These are phyloP conservation scores for Callorhinus ursinus DNA, from an alignment of 2,113 vertebrate genomes.

Conservation along the genomic window DNA sequence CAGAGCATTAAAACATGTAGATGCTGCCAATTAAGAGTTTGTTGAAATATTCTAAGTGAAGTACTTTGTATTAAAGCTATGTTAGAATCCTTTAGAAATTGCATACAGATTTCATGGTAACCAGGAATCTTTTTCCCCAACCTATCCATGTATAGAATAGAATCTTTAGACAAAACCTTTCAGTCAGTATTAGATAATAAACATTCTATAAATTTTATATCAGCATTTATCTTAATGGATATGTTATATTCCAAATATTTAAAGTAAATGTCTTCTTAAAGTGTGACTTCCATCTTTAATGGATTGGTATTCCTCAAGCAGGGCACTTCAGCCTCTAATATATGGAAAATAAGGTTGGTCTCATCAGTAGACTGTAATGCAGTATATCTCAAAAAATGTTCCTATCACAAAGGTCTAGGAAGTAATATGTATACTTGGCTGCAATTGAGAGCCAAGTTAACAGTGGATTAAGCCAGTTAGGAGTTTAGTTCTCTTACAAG, in stretches of 20 bases:
- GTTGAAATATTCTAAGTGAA: slow-evolving; percentile 20
- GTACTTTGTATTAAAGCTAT: slow-evolving; percentile 18
- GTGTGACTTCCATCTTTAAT: slow-evolving; percentile 47
- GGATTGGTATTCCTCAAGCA: background rate
- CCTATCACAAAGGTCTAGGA: background rate
- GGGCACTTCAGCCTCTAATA: background rate
- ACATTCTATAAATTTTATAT: background rate
- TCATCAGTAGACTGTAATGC: background rate
- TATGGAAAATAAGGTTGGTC: background rate
- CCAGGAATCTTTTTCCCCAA: background rate
- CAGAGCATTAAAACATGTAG: slow-evolving; percentile 40
- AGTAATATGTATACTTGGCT: background rate
- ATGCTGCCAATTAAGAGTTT: background rate
- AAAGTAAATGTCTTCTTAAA: slow-evolving; percentile 15
- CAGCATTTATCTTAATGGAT: slow-evolving; percentile 32
- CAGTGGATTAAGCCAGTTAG: background rate
- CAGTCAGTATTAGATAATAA: slow-evolving; percentile 37
- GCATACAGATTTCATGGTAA: slow-evolving; percentile 14
- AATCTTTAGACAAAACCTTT: slow-evolving; percentile 30
- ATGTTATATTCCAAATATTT: background rate
- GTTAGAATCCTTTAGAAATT: slow-evolving; percentile 22
- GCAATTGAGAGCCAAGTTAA: background rate
- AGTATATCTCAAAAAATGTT: background rate
- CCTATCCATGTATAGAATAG: background rate
- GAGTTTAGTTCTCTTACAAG: background rate